Evolutionary conservation across 2,113 vertebrate genomes (phyloP).

Genomic region (Pollimyrus isidori): DNA sequence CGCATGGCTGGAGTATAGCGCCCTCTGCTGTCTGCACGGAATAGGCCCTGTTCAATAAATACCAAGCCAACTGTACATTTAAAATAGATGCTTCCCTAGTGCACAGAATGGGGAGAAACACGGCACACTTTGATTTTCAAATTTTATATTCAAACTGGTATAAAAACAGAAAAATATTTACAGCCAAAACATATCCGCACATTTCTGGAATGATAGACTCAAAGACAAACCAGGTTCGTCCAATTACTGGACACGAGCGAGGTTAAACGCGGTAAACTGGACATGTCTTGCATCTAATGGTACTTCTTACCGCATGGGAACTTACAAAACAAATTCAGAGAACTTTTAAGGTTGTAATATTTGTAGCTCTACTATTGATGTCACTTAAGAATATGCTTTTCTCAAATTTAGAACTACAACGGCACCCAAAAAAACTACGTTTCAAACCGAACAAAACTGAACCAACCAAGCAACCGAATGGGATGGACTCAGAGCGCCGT

Average conservation of each 20-base stretch:
- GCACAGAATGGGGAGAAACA: not conserved
- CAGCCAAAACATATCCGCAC: not conserved
- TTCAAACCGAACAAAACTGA: not conserved
- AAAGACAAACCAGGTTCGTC: not conserved
- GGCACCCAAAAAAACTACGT: not conserved
- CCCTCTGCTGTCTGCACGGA: not conserved
- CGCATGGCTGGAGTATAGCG: not conserved
- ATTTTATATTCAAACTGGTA: not conserved
- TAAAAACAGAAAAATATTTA: conserved; percentile 14
- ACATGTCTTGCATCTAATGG: not conserved
- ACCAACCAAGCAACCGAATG: not conserved
- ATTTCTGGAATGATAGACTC: not conserved
- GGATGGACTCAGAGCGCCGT: conserved; percentile 36
- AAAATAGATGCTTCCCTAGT: not conserved
- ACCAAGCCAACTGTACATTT: not conserved
- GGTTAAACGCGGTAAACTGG: not conserved
- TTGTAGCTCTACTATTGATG: not conserved
- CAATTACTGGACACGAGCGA: not conserved
- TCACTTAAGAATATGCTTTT: not conserved
- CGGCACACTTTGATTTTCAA: not conserved
- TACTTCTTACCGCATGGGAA: not conserved
- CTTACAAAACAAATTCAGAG: not conserved
- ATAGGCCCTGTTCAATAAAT: not conserved
- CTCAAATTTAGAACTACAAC: not conserved
- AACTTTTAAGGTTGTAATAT: not conserved